Percentiles rank a stretch among this genome's conserved stretches.
Conservation (phyloP, 2,797 vertebrate genomes). For the Rhynchotus rufescens region DNA sequence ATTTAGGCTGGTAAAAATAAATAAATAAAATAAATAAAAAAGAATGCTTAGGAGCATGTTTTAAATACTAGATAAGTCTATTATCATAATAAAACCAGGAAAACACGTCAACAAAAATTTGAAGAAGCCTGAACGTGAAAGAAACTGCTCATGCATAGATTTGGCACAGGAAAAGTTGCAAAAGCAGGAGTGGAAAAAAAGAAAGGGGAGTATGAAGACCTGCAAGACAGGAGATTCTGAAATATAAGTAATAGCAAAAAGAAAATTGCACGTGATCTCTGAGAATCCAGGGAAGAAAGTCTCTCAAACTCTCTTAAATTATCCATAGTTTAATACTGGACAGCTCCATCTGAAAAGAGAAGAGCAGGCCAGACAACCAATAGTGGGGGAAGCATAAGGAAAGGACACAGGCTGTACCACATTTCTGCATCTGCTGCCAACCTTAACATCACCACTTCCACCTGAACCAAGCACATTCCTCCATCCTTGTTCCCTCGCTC, state of each 20-base stretch:
- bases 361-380: not conserved
- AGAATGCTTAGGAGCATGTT: not conserved
- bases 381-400: not conserved
- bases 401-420: not conserved
- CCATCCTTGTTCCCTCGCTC: conserved; percentile 98
- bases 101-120: not conserved
- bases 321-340: not conserved
- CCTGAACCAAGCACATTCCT: conserved; percentile 91
- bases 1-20: not conserved
- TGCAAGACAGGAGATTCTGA: conserved; percentile 10
- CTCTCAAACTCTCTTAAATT: not conserved
- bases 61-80: not conserved
- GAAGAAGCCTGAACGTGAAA: not conserved
- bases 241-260: not conserved
- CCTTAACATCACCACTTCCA: conserved; percentile 86
- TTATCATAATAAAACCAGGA: not conserved
- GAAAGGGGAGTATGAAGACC: not conserved
- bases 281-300: not conserved
- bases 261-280: not conserved
- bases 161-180: conserved; percentile 23
- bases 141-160: conserved; percentile 46
- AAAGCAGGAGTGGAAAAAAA: conserved; percentile 22
- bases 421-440: conserved; percentile 64
- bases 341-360: conserved; percentile 13
- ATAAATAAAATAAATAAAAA: not conserved